Percentiles rank a stretch among this genome's conserved stretches.
These are phyloP conservation scores for Argyrosomus japonicus DNA, from an alignment of 2,113 vertebrate genomes.

Conservation along the genomic window DNA sequence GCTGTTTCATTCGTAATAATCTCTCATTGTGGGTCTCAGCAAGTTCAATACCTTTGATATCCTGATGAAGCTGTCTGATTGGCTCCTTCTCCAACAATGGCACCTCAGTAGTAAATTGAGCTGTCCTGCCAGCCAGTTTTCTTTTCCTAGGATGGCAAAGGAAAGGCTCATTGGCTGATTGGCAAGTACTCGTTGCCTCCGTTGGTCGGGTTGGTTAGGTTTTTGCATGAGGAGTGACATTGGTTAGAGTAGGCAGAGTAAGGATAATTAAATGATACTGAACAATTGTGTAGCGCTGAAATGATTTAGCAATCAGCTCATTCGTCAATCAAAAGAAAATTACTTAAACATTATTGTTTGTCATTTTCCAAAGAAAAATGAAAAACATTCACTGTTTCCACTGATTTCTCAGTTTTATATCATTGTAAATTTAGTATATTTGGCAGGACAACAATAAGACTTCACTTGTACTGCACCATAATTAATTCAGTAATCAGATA, in stretches of 20 bases:
- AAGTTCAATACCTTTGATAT: neutral
- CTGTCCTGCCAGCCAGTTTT: neutral
- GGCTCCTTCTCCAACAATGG: conserved; percentile 7
- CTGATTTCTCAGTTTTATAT: neutral
- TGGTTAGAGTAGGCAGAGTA: too few species aligned
- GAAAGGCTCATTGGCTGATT: too few species aligned
- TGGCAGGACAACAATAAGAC: neutral
- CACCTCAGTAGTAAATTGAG: neutral
- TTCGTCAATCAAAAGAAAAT: neutral
- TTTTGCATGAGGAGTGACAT: too few species aligned
- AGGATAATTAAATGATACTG: too few species aligned
- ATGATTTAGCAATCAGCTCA: neutral
- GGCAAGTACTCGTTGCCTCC: too few species aligned
- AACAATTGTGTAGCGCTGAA: neutral
- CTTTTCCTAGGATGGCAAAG: too few species aligned
- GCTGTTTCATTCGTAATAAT: conserved; percentile 1
- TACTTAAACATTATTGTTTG: neutral
- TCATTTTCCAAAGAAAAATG: neutral
- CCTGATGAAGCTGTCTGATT: neutral
- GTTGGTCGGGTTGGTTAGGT: too few species aligned
- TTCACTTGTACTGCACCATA: neutral
- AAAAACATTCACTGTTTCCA: neutral
- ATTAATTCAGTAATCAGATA: neutral
- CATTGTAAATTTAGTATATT: neutral
- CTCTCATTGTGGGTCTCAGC: neutral